Percentiles rank a stretch among this genome's conserved stretches.
Conservation (phyloP, 2,888 invertebrate genomes). For the Gastrophysa polygoni region DNA sequence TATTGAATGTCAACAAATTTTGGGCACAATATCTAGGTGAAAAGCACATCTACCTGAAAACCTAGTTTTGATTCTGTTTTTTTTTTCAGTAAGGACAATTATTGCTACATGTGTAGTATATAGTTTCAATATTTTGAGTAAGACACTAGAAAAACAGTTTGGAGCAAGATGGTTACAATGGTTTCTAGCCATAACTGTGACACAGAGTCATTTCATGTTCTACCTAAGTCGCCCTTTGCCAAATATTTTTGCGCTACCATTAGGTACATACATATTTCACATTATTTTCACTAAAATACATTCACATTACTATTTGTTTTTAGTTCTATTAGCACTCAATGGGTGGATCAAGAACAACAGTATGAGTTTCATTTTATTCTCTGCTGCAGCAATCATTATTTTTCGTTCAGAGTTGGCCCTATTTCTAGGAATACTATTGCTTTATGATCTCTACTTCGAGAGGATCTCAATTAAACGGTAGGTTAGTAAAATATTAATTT, state of each 20-base stretch:
- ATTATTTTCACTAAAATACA: neutral
- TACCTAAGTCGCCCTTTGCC: slow-evolving; percentile 94
- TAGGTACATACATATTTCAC: slow-evolving; percentile 66
- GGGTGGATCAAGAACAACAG: slow-evolving; percentile 83
- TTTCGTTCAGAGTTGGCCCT: slow-evolving; percentile 90
- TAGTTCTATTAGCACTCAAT: slow-evolving; percentile 84
- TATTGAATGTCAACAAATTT: slow-evolving; percentile 79
- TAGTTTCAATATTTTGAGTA: slow-evolving; percentile 75
- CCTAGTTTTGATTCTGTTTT: no score
- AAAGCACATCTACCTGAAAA: neutral
- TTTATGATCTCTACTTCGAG: slow-evolving; percentile 77
- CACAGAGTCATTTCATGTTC: slow-evolving; percentile 98
- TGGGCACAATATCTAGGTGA: slow-evolving; percentile 87
- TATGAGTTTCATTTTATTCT: slow-evolving; percentile 76
- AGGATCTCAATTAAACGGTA: slow-evolving; percentile 73
- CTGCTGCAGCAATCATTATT: slow-evolving; percentile 88
- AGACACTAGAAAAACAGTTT: slow-evolving; percentile 77
- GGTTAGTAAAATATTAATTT: slow-evolving; percentile 47
- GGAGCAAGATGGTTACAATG: slow-evolving; percentile 80
- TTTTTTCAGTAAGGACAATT: slow-evolving; percentile 81
- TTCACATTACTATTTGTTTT: slow-evolving; percentile 46
- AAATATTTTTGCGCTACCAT: slow-evolving; percentile 89
- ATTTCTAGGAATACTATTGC: slow-evolving; percentile 82
- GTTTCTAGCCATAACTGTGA: slow-evolving; percentile 82
- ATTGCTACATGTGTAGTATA: slow-evolving; percentile 78